Evolutionary conservation across 2,113 vertebrate genomes (phyloP).

Genomic region (Rhipidura dahli): DNA sequence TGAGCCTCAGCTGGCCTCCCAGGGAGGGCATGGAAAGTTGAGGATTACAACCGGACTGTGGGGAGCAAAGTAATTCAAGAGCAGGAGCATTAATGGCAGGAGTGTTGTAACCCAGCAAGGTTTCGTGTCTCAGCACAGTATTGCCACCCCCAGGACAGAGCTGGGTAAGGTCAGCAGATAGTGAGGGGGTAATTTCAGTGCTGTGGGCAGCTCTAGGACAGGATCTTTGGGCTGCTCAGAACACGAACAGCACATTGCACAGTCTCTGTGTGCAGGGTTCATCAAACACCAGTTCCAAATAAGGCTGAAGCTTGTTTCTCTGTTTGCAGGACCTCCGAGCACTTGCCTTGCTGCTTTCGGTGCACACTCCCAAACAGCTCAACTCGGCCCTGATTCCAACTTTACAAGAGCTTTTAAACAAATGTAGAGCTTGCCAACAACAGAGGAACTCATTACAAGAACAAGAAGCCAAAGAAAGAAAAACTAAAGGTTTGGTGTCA

Average conservation of each 20-base stretch:
- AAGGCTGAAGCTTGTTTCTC: not conserved
- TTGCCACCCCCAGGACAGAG: not conserved
- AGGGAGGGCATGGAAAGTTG: not conserved
- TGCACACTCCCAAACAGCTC: constrained; percentile 88
- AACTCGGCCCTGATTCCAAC: constrained; percentile 90
- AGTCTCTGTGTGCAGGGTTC: not conserved
- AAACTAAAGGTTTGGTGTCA: constrained; percentile 83
- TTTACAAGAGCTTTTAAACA: constrained; percentile 90
- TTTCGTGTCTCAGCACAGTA: not conserved
- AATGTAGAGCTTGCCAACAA: constrained; percentile 89
- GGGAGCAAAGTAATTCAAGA: not conserved
- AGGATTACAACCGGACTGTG: not conserved
- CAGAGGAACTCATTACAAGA: constrained; percentile 88
- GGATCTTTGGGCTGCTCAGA: not conserved
- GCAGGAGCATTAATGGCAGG: not conserved
- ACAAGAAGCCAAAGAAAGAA: constrained; percentile 92
- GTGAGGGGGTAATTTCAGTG: not conserved
- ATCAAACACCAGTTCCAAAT: not conserved
- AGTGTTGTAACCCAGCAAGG: not conserved
- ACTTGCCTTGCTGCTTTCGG: constrained; percentile 89
- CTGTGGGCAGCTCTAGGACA: not conserved
- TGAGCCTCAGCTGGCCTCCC: not conserved
- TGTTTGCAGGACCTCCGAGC: constrained; percentile 88
- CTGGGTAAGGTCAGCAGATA: fast-evolving
- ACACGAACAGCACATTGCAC: not conserved